These are phyloP conservation scores for Melanchra persicariae DNA, from an alignment of 2,888 invertebrate genomes.

Conservation along the genomic window DNA sequence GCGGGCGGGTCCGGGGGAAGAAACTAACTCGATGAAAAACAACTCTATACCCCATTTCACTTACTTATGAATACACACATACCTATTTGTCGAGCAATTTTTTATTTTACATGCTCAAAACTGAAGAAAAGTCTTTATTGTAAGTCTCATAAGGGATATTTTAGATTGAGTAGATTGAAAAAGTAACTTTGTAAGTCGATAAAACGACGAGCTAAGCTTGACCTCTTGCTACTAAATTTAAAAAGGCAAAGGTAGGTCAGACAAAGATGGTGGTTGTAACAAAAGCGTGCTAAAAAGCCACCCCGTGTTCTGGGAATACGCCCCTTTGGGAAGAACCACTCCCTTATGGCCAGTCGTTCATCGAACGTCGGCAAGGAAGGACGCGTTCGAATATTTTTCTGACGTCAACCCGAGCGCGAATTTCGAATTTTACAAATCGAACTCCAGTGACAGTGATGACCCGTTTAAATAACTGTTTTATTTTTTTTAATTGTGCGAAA, in stretches of 20 bases:
- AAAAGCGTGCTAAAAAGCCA: slow-evolving; percentile 87
- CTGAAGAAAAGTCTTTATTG: slow-evolving; percentile 49
- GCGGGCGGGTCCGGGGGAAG: slow-evolving; percentile 59
- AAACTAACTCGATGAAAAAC: slow-evolving; percentile 71
- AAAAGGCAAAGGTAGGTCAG: slow-evolving; percentile 71
- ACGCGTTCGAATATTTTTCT: slow-evolving; percentile 62
- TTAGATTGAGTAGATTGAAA: slow-evolving; percentile 40
- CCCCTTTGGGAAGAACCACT: slow-evolving; percentile 85
- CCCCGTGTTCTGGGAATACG: slow-evolving; percentile 78
- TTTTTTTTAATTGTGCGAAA: slow-evolving; percentile 50
- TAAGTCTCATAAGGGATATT: slow-evolving; percentile 48
- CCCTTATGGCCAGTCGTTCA: slow-evolving; percentile 82
- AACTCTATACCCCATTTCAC: slow-evolving; percentile 72
- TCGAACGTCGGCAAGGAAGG: slow-evolving; percentile 67
- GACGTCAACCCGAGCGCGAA: slow-evolving; percentile 50
- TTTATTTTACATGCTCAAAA: slow-evolving; percentile 45
- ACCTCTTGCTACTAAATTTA: slow-evolving; percentile 55
- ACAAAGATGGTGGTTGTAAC: slow-evolving; percentile 73
- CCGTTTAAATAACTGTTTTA: slow-evolving; percentile 42
- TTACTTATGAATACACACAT: slow-evolving; percentile 72
- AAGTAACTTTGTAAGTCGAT: slow-evolving; percentile 74
- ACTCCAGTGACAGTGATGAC: slow-evolving; percentile 57
- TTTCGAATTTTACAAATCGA: slow-evolving; percentile 57
- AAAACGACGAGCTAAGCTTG: slow-evolving; percentile 70
- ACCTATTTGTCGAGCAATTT: slow-evolving; percentile 60